These are phyloP conservation scores for Pipa parva DNA, from an alignment of 2,113 vertebrate genomes.

Conservation along the genomic window DNA sequence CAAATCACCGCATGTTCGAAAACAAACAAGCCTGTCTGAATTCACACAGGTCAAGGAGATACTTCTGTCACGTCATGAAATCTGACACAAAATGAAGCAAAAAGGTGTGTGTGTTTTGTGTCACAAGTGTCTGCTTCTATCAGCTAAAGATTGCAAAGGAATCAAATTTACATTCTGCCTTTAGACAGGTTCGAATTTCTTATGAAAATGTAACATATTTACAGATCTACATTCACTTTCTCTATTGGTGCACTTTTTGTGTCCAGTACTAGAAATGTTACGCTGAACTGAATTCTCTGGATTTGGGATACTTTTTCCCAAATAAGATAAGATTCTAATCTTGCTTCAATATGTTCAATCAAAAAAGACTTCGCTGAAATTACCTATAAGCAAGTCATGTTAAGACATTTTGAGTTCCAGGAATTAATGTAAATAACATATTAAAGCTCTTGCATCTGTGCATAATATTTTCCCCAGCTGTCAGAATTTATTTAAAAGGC, in stretches of 20 bases:
- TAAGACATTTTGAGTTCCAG: conserved; percentile 54
- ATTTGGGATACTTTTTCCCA: conserved; percentile 62
- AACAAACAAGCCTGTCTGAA: conserved; percentile 7
- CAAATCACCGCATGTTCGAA: not conserved
- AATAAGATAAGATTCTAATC: conserved; percentile 71
- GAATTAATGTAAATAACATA: conserved; percentile 58
- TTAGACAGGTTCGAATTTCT: conserved; percentile 57
- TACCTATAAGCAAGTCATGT: conserved; percentile 56
- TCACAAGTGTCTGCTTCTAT: conserved; percentile 61
- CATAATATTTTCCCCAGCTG: conserved; percentile 71
- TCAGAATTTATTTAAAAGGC: conserved; percentile 72
- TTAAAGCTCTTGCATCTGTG: conserved; percentile 57
- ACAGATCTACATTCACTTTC: conserved; percentile 63
- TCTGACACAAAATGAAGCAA: conserved; percentile 46
- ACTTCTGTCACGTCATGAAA: conserved; percentile 19
- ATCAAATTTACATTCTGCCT: conserved; percentile 59
- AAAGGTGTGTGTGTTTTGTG: conserved; percentile 48
- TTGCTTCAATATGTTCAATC: conserved; percentile 67
- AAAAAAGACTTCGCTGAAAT: conserved; percentile 56
- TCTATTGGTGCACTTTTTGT: conserved; percentile 68
- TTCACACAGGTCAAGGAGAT: conserved; percentile 18
- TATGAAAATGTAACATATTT: conserved; percentile 58
- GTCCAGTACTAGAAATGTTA: conserved; percentile 62
- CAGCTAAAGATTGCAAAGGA: conserved; percentile 45
- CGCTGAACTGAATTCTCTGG: conserved; percentile 50